Evolutionary conservation across 2,888 invertebrate genomes (phyloP), one percentile per base, ranked within the genome.

Genomic region (Mayetiola destructor): DNA sequence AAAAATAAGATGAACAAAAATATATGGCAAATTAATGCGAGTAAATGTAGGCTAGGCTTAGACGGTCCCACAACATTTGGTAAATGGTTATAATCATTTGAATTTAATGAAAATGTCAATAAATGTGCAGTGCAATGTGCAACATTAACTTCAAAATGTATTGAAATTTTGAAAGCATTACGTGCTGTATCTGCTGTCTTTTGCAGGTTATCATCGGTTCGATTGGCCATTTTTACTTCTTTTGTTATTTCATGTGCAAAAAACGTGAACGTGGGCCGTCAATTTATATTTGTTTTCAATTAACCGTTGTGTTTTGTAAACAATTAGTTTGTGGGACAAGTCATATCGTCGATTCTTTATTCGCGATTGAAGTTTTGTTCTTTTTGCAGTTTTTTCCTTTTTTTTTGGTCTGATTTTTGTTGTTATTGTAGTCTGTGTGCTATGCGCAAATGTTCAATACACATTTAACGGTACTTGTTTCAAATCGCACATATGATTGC

Each of bases 61-160:
- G 23, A 23, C 21, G 23, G 37, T 12, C 5, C 4, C 5, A 37
- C 37, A 12, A 12, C 21, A 42, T 42, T 48, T 14, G 8, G n/a
- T 27, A n/a, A n/a, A n/a, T n/a, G n/a, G n/a, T n/a, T n/a, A n/a
- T n/a, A n/a, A n/a, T n/a, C n/a, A n/a, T n/a, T n/a, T n/a, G n/a
- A n/a, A n/a, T n/a, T n/a, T n/a, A n/a, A n/a, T 48, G 23, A 48
- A 48, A 48, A 48, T 48, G 48, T 48, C 48, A 48, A 48, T 48
- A 48, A n/a, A n/a, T n/a, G n/a, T n/a, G n/a, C n/a, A n/a, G n/a
- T n/a, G n/a, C n/a, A n/a, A n/a, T n/a, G n/a, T n/a, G n/a, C n/a
- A n/a, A n/a, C n/a, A n/a, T n/a, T n/a, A n/a, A n/a, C n/a, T n/a
- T n/a, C n/a, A n/a, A n/a, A n/a, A n/a, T n/a, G n/a, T n/a, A n/a